Evolutionary conservation across 2,113 vertebrate genomes (phyloP).

Genomic region (Clupea harengus): DNA sequence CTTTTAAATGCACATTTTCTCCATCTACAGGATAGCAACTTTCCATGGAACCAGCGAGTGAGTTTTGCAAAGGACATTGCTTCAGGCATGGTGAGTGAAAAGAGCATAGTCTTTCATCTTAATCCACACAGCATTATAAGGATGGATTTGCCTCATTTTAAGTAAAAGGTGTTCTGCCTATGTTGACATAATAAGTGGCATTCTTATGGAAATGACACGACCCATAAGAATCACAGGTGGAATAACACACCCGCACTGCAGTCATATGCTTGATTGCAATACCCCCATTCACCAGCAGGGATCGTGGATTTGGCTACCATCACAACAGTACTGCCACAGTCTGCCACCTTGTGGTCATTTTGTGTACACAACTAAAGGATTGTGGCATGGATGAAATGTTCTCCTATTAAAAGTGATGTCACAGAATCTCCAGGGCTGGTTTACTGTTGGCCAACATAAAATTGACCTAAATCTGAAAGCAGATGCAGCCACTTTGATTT

Average conservation of each 20-base stretch:
- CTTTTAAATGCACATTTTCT: not conserved
- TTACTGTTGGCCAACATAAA: not conserved
- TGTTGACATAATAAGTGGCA: not conserved
- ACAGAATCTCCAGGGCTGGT: not conserved
- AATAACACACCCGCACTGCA: not conserved
- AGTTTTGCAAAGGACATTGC: slow-evolving; percentile 95
- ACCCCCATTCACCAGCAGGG: not conserved
- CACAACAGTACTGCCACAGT: not conserved
- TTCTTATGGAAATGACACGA: not conserved
- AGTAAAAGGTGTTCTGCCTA: not conserved
- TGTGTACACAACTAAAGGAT: not conserved
- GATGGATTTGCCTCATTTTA: too few relatives aligned
- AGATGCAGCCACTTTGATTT: not conserved
- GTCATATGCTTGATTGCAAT: not conserved
- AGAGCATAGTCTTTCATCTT: not conserved
- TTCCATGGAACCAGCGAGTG: slow-evolving; percentile 92
- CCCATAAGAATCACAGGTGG: not conserved
- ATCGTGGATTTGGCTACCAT: not conserved
- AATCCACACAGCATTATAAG: not conserved
- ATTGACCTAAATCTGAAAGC: not conserved
- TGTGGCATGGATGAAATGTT: not conserved
- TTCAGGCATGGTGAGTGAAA: slow-evolving; percentile 85
- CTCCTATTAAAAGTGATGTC: slow-evolving; percentile 20
- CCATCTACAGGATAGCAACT: slow-evolving; percentile 80
- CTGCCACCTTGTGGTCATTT: slow-evolving; percentile 54